Conservation (phyloP, 1,140 invertebrate species). For the Philotrypesis tridentata region DNA sequence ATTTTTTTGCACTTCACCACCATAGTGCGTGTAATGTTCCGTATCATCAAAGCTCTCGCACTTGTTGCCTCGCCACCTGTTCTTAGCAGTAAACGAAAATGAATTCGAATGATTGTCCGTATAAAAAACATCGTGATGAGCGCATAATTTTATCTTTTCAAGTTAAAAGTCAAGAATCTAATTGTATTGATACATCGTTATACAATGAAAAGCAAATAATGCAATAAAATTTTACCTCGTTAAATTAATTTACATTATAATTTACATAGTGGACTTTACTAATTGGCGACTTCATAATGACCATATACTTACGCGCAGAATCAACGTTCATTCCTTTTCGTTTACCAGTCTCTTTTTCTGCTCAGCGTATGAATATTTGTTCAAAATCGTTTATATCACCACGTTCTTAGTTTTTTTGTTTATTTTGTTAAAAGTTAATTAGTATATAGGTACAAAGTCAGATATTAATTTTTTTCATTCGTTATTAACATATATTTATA, state of each 20-base stretch:
- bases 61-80: not conserved
- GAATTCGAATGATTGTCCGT: constrained; percentile 49
- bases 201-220: not conserved
- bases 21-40: constrained; percentile 10
- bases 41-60: not conserved
- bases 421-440: constrained; percentile 64
- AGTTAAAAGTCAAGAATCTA: not conserved
- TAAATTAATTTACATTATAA: constrained; percentile 7
- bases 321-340: constrained; percentile 30
- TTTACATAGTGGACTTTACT: not conserved
- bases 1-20: constrained; percentile 40
- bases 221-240: not conserved
- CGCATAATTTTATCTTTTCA: not conserved
- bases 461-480: constrained; percentile 67
- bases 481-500: constrained; percentile 58
- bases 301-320: not conserved
- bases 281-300: not conserved
- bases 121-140: constrained; percentile 4
- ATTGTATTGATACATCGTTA: not conserved
- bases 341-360: not conserved
- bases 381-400: not conserved
- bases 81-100: constrained; percentile 45
- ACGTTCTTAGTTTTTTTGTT: constrained; percentile 42
- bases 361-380: not conserved
- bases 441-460: constrained; percentile 71